Percentiles rank a stretch among this genome's conserved stretches.
These are phyloP conservation scores for Zaprionus vittiger DNA, from an alignment of 1,140 invertebrate species.

Conservation along the genomic window DNA sequence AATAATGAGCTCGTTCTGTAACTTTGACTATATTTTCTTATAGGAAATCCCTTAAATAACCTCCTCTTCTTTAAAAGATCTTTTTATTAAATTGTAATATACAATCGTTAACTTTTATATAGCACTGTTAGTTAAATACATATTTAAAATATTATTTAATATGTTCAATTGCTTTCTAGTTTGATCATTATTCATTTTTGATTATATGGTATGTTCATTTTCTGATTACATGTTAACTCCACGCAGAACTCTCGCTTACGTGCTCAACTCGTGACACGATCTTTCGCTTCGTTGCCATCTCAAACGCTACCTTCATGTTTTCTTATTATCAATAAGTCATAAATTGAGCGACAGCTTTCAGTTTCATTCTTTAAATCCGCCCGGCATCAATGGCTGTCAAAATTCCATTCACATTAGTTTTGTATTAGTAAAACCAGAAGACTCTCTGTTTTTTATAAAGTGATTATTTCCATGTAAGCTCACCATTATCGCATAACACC, in stretches of 20 bases:
- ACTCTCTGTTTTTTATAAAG: neutral
- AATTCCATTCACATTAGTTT: neutral
- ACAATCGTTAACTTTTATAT: too few relatives aligned
- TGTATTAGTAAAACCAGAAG: neutral
- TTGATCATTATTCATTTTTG: neutral
- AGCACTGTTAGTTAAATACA: too few relatives aligned
- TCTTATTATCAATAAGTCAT: constrained; percentile 43
- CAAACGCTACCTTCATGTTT: constrained; percentile 2
- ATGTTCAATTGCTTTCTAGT: too few relatives aligned
- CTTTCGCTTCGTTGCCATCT: constrained; percentile 6
- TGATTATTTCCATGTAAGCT: neutral
- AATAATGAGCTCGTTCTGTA: neutral
- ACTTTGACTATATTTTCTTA: too few relatives aligned
- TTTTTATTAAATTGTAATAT: too few relatives aligned
- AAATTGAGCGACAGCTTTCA: constrained; percentile 36
- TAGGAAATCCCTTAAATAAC: too few relatives aligned
- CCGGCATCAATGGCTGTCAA: constrained; percentile 17
- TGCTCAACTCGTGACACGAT: constrained; percentile 16
- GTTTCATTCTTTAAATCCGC: constrained; percentile 53
- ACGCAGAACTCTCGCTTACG: neutral
- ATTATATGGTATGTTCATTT: too few relatives aligned
- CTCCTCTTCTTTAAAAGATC: too few relatives aligned
- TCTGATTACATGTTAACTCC: neutral
- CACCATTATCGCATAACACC: neutral
- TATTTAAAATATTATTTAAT: neutral